A percentile compares a stretch with the other conserved stretches of the same genome.
Conservation (phyloP, 2,113 vertebrate genomes). For the Perca schrenkii region DNA sequence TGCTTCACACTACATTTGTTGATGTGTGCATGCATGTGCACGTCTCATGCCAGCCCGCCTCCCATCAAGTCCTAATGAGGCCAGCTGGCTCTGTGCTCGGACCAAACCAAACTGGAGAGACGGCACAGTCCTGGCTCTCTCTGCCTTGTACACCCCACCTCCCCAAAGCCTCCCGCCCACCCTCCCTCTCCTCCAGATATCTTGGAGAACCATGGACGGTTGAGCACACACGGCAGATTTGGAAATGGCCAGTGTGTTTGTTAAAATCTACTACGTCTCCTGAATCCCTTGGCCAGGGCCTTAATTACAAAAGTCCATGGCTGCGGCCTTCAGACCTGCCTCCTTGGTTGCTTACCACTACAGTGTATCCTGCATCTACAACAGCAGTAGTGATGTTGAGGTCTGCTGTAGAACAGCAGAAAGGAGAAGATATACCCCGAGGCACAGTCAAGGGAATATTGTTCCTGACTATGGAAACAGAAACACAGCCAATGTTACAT, state of each 20-base stretch:
- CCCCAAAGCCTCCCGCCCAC: slow-evolving; percentile 71
- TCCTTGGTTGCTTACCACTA: slow-evolving; percentile 71
- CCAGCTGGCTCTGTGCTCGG: slow-evolving; percentile 83
- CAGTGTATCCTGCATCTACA: slow-evolving; percentile 75
- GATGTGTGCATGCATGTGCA: slow-evolving; percentile 84
- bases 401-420: slow-evolving; percentile 75
- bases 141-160: slow-evolving; percentile 75
- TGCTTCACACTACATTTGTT: slow-evolving; percentile 85
- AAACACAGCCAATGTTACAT: slow-evolving; percentile 73
- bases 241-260: slow-evolving; percentile 80
- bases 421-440: slow-evolving; percentile 78
- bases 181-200: slow-evolving; percentile 77
- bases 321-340: slow-evolving; percentile 70
- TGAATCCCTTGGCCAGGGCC: slow-evolving; percentile 73
- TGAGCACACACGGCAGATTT: slow-evolving; percentile 79
- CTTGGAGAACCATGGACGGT: slow-evolving; percentile 78
- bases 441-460: slow-evolving; percentile 79
- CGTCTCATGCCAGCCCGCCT: slow-evolving; percentile 83
- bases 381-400: slow-evolving; percentile 70
- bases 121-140: slow-evolving; percentile 79
- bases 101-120: slow-evolving; percentile 84
- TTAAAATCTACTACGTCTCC: slow-evolving; percentile 77
- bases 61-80: slow-evolving; percentile 84
- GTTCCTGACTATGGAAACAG: slow-evolving; percentile 77
- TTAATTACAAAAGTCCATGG: slow-evolving; percentile 76